phyloP scores from a whole-genome alignment of 2,113 vertebrate genomes.

The Isurus oxyrinchus region DNA sequence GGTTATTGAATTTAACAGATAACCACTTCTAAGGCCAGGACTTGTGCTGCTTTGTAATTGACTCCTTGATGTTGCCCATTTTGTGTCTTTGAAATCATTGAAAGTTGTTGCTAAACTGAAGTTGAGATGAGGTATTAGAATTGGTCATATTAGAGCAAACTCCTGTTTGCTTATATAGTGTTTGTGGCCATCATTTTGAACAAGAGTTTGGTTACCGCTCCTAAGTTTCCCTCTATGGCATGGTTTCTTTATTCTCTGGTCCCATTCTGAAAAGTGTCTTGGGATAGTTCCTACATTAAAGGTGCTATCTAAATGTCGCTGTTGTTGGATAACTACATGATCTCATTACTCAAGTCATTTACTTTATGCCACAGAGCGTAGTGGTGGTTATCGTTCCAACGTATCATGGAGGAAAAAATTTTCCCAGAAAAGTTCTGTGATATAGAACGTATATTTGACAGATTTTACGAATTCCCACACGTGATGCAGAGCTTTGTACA shows the following conservation, averaged over 20 bases:
- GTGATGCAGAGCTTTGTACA: background rate
- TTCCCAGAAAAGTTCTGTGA: background rate
- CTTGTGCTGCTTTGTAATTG: background rate
- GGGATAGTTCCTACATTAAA: background rate
- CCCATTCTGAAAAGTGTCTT: background rate
- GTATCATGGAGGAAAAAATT: background rate
- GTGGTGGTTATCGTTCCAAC: background rate
- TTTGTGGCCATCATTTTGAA: background rate
- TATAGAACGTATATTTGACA: background rate
- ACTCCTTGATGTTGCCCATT: background rate
- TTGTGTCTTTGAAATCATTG: background rate
- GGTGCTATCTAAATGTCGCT: background rate
- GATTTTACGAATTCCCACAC: background rate
- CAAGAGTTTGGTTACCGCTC: background rate
- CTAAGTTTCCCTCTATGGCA: background rate
- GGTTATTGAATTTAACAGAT: background rate
- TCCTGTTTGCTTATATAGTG: background rate
- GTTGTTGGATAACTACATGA: background rate
- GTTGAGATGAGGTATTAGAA: background rate
- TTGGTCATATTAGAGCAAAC: background rate
- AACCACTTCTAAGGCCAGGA: background rate
- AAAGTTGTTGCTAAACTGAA: background rate
- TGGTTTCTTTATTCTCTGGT: background rate
- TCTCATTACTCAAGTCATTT: background rate
- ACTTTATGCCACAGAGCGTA: background rate